Evolutionary conservation across 2,797 vertebrate species (phyloP).

Genomic region (Peromyscus attwateri): DNA sequence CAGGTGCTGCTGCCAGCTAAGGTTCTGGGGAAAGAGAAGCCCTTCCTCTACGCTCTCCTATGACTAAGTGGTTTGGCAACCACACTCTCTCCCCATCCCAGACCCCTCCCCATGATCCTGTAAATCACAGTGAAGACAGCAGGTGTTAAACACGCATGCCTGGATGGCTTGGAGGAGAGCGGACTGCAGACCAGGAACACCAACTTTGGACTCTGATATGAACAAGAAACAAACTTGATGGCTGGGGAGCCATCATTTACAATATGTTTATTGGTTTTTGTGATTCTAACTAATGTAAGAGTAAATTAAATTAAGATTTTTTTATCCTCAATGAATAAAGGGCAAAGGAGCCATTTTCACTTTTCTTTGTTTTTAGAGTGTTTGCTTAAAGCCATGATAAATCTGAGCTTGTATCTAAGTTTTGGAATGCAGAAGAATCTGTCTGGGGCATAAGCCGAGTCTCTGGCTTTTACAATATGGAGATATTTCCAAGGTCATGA

Average conservation of each 20-base stretch:
- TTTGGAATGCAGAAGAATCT: conserved; percentile 39
- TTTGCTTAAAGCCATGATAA: background rate
- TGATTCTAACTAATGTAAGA: background rate
- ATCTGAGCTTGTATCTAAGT: conserved; percentile 11
- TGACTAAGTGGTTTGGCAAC: background rate
- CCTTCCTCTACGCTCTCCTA: background rate
- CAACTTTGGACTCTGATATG: background rate
- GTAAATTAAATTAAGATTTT: background rate
- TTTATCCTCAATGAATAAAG: background rate
- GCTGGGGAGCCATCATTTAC: background rate
- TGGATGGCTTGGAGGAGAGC: background rate
- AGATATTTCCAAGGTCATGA: background rate
- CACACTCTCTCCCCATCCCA: too few species aligned
- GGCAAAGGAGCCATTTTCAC: background rate
- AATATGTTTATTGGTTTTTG: background rate
- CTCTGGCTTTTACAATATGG: background rate
- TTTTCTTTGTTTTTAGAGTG: background rate
- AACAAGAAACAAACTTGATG: background rate
- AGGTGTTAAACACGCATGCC: background rate
- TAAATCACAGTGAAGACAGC: background rate
- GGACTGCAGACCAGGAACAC: background rate
- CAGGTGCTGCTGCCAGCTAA: background rate
- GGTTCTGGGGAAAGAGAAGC: background rate
- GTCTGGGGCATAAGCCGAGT: background rate
- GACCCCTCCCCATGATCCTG: background rate